phyloP scores from a whole-genome alignment of 2,113 vertebrate genomes.

The Malurus cyaneus region DNA sequence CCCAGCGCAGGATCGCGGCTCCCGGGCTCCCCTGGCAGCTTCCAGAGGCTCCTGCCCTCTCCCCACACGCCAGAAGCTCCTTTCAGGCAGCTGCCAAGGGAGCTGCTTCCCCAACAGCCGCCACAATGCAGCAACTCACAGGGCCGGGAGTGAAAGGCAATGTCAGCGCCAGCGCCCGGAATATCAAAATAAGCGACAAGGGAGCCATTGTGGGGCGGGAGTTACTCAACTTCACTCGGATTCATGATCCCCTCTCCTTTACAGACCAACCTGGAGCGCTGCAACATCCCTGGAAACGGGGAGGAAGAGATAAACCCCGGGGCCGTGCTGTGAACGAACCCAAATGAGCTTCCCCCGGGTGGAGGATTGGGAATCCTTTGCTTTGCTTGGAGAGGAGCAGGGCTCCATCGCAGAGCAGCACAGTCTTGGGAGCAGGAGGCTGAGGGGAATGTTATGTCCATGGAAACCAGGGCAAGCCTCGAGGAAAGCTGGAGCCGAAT shows the following conservation, averaged over 20 bases:
- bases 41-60: background rate
- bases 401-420: background rate
- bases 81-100: constrained; percentile 55
- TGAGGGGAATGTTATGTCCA: background rate
- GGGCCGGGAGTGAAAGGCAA: constrained; percentile 39
- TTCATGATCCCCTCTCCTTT: background rate
- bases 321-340: rapidly evolving
- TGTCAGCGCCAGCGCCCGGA: constrained; percentile 47
- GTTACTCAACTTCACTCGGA: constrained; percentile 15
- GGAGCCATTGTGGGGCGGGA: constrained; percentile 34
- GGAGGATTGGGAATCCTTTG: background rate
- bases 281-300: background rate
- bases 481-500: background rate
- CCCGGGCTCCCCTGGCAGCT: background rate
- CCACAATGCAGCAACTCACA: constrained; percentile 68
- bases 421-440: background rate
- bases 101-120: constrained; percentile 44
- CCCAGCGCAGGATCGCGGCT: rapidly evolving
- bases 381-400: background rate
- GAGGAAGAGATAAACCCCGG: background rate
- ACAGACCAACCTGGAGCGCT: background rate
- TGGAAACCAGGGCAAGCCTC: constrained; percentile 10
- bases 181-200: constrained; percentile 58
- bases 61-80: constrained; percentile 15
- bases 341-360: background rate